Base-by-base conservation (phyloP, 2,888 invertebrate genomes). In the Ophion ellenae region DNA sequence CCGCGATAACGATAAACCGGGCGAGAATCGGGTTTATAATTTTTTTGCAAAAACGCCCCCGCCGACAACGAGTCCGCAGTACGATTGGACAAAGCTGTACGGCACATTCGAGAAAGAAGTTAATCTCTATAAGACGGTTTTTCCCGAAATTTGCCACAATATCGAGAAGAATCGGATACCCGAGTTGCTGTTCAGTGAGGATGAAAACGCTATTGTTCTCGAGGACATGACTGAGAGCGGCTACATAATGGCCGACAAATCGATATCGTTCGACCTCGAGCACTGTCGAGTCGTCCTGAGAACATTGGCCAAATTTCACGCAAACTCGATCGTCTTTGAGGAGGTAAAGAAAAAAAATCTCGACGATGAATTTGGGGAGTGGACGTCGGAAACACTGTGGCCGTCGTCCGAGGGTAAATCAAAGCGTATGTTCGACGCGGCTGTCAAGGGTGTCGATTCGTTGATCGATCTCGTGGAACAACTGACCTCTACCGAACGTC, bases 231-330 rank as follows among this genome's bases (percentile, higher is more conserved):
- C 94, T 88, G 94, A 92, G 64, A 93, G 95, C 20, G 96, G 96
- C 0, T 97, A 96, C 88, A 94, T 94, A 73, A 97, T 97, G 96
- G 95, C 96, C 0, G 96, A 97, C 89, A 95, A 97, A 17, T 95
- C 95, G 69, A 94, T 95, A 83, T 96, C 96, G 0, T 94, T 97
- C 45, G 95, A 95, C 28, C 93, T 95, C 2, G 95, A 96, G 45
- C 96, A 97, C 90, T 96, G 96, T 74, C 94, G 95, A 84, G 94
- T 95, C 2, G 95, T 96, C 2, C 91, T 97, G 87, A 95, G 95
- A 88, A 95, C 96, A 86, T 92, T 97, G 61, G 96, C 96, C 0
- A 96, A 95, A 86, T 95, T 96, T 86, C 97, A 97, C 89, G 96
- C 96, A 0, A 91, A 96, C 45, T 96, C 96, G 0, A 91, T 97